Base-by-base conservation (phyloP, 1,140 invertebrate genomes). In the Diploscapter pachys region DNA sequence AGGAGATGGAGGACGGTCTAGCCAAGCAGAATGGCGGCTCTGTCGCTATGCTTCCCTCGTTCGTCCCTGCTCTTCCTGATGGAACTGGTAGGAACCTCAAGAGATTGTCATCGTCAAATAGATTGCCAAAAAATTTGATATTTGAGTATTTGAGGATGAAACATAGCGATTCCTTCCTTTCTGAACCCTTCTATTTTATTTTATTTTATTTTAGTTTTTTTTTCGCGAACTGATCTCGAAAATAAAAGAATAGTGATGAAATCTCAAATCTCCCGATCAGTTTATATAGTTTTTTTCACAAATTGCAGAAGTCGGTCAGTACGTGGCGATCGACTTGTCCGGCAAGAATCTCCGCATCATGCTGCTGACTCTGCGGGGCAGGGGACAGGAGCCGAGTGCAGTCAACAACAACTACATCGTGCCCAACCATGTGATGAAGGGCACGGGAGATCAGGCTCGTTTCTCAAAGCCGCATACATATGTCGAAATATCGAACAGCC, bases 321-420 rank as follows among this genome's bases (percentile, higher is more conserved):
- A 86, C 64, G 83, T 85, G 55, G 84, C 84, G n/a, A 85, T 85
- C 63, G 83, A 85, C 64, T 74, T 85, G 68, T 80, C 77, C 51
- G 83, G 83, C 3, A 85, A 85, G 71, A 85, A 85, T 63, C 77
- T 86, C 3, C 79, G 83, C 4, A 84, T 85, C 67, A 75, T 85
- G 59, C 61, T 85, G 11, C 71, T 85, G 6, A 69, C 75, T 5
- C 51, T 85, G 54, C 57, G 82, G 11, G 84, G 81, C 5, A 72
- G 56, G 13, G 81, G 80, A 8, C 74, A 59, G 49, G 80, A 84
- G 48, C 80, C 84, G 3, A 62, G 48, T 6, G 69, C 71, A 50
- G 71, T 64, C 55, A 80, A 78, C 13, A 78, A 81, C 76, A 86
- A 85, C 67, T 85, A 76, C 65, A 84, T 85, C 50, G 82, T 85